Conservation (phyloP, 1,140 invertebrate genomes). For the Campoletis sonorensis region DNA sequence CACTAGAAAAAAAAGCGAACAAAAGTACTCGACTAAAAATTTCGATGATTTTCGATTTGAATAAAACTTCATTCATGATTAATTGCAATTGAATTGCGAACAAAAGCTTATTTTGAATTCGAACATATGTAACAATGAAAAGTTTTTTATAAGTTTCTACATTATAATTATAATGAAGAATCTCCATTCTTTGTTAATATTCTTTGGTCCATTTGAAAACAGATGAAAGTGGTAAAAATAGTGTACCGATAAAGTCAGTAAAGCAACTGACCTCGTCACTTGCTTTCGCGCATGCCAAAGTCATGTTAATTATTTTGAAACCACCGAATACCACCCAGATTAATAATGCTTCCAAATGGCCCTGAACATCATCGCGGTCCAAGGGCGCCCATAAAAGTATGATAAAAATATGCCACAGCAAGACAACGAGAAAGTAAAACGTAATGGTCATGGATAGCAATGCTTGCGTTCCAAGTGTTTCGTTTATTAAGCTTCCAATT, state of each 20-base stretch:
- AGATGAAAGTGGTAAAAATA: not conserved
- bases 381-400: not conserved
- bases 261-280: not conserved
- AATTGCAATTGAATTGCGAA: no score
- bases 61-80: no score
- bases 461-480: conserved; percentile 1
- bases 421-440: not conserved
- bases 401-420: not conserved
- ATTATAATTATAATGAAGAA: no score
- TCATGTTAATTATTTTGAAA: not conserved
- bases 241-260: not conserved
- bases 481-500: conserved; percentile 12
- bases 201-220: not conserved
- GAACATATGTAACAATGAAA: no score
- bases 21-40: no score
- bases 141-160: no score
- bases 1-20: conserved; percentile 18
- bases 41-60: no score
- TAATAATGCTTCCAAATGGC: not conserved
- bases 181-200: no score
- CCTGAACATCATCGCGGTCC: not conserved
- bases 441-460: conserved; percentile 30
- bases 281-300: not conserved
- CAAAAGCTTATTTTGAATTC: no score
- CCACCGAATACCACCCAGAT: not conserved